These are phyloP conservation scores for Gambusia holbrooki DNA, from an alignment of 2,113 vertebrate species.

Conservation along the genomic window DNA sequence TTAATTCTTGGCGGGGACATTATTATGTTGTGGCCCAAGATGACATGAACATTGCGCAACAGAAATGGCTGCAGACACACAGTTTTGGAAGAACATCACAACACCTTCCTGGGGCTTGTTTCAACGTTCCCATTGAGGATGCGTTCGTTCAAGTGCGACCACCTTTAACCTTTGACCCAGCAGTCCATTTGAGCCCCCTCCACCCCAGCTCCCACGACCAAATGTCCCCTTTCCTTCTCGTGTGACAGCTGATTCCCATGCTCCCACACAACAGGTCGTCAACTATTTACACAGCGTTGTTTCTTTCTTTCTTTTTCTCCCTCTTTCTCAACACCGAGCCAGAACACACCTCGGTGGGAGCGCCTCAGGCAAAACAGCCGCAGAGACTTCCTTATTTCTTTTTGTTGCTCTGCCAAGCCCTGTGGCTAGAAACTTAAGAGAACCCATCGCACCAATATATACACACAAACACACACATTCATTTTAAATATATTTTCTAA, in stretches of 20 bases:
- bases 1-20: conserved; percentile 49
- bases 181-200: conserved; percentile 15
- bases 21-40: conserved; percentile 45
- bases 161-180: conserved; percentile 71
- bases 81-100: conserved; percentile 46
- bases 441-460: background rate
- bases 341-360: conserved; percentile 55
- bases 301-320: conserved; percentile 15
- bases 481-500: conserved; percentile 16
- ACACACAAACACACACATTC: background rate
- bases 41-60: conserved; percentile 49
- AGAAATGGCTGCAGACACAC: conserved; percentile 49
- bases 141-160: conserved; percentile 58
- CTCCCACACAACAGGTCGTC: conserved; percentile 56
- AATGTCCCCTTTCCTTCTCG: conserved; percentile 35
- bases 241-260: conserved; percentile 81
- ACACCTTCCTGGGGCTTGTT: conserved; percentile 27
- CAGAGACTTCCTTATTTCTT: conserved; percentile 45
- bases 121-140: conserved; percentile 27
- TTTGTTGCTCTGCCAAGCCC: conserved; percentile 24
- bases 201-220: conserved; percentile 65
- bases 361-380: conserved; percentile 58
- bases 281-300: conserved; percentile 50
- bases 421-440: conserved; percentile 34
- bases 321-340: conserved; percentile 33